phyloP scores from a whole-genome alignment of 2,888 invertebrate species.

The Watsonalla cultraria region DNA sequence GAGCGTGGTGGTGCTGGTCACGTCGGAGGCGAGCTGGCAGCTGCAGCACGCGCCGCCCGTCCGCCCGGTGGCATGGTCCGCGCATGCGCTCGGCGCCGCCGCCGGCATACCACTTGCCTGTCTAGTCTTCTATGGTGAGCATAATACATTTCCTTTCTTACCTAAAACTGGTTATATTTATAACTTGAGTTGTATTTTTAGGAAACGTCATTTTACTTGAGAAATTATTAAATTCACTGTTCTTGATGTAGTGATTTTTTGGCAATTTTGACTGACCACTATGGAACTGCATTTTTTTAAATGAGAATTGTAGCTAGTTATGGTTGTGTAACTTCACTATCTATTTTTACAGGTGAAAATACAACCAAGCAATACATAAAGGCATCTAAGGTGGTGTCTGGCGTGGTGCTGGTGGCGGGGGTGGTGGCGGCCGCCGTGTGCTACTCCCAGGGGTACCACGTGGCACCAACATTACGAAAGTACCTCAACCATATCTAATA shows the following conservation, averaged over 20 bases:
- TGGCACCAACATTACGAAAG: constrained; percentile 29
- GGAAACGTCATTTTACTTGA: too few species aligned
- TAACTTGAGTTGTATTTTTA: too few species aligned
- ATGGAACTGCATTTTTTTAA: too few species aligned
- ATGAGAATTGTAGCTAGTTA: not conserved
- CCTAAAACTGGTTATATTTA: not conserved
- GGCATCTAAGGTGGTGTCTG: constrained; percentile 41
- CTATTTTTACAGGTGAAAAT: constrained; percentile 53
- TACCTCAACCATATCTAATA: not conserved
- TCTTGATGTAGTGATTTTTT: too few species aligned
- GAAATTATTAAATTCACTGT: too few species aligned
- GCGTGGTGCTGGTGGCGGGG: constrained; percentile 31
- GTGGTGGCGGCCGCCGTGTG: constrained; percentile 25
- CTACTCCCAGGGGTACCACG: constrained; percentile 30
- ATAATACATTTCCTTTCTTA: not conserved
- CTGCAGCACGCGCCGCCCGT: constrained; percentile 24
- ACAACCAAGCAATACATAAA: constrained; percentile 32
- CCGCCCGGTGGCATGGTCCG: constrained; percentile 80
- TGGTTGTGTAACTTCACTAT: not conserved
- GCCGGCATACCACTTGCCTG: constrained; percentile 82
- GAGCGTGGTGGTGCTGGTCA: constrained; percentile 80
- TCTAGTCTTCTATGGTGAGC: constrained; percentile 70
- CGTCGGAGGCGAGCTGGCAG: constrained; percentile 79
- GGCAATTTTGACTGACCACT: too few species aligned
- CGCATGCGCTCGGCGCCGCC: constrained; percentile 84